Evolutionary conservation across 1,140 invertebrate species (phyloP).

Genomic region (Panonychus citri): DNA sequence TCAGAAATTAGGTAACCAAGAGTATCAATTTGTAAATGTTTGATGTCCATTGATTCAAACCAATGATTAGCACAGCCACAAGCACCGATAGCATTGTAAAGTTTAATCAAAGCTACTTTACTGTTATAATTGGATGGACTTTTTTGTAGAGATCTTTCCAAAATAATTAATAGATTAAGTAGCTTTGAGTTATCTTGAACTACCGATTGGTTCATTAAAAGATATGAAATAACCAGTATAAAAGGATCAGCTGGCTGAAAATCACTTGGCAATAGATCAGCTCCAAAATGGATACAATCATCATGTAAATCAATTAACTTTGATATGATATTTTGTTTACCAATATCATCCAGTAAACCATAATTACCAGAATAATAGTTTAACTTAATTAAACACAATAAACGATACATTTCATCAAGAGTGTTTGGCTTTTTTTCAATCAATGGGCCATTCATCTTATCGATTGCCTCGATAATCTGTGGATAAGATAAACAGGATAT

Average conservation of each 20-base stretch:
- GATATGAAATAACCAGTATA: conserved; percentile 44
- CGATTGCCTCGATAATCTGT: neutral
- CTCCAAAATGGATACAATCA: conserved; percentile 20
- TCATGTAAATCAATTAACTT: conserved; percentile 15
- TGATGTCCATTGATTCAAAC: conserved; percentile 53
- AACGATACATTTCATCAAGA: neutral
- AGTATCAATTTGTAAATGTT: conserved; percentile 82
- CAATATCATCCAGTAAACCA: neutral
- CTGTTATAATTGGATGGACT: conserved; percentile 53
- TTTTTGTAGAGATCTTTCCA: conserved; percentile 40
- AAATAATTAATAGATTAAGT: conserved; percentile 23
- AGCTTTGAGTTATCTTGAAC: conserved; percentile 24
- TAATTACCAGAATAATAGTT: conserved; percentile 1
- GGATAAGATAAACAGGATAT: neutral
- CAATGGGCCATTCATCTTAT: neutral
- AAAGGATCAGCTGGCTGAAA: conserved; percentile 40
- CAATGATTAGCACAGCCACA: conserved; percentile 38
- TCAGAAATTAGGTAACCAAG: conserved; percentile 44
- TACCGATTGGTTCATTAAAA: conserved; percentile 41
- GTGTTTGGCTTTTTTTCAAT: neutral
- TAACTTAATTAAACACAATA: neutral
- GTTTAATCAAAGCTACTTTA: conserved; percentile 42
- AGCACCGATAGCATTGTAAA: conserved; percentile 46
- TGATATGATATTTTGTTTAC: neutral
- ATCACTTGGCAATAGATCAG: conserved; percentile 29